Evolutionary conservation across 1,140 invertebrate species (phyloP), one percentile per base, ranked within the genome.

Genomic region (Pogonomyrmex barbatus): DNA sequence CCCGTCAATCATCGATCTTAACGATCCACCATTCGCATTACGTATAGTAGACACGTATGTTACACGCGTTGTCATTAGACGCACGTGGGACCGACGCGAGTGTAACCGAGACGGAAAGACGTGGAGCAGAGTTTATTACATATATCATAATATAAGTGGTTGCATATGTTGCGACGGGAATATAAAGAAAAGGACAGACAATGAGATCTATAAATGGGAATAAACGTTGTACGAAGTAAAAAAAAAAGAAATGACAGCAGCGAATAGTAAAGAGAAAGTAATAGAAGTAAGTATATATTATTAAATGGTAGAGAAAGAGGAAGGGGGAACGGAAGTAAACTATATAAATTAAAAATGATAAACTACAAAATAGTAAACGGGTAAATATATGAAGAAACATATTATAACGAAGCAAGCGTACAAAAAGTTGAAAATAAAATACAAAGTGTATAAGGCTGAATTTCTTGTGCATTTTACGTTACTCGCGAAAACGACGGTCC

Each of bases 1-100:
- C 30, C 52, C 52, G 67, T 54, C 79, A 82, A 82, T 82, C 67
- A 82, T 82, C 52, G 52, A 4, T 60, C 54, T 47, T 82, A 82
- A 82, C 54, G 78, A 71, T 58, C 78, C 39, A 71, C 78, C 52
- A 71, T 82, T 82, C 67, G 65, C 65, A 82, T 82, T 82, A 82
- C 17, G 78, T 81, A 81, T 50, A 36, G 30, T 73, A 82, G 79
- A 82, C 79, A 67, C 67, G 68, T 82, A 82, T 50, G 79, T 82
- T 82, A 82, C 79, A 82, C 42, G 42, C 79, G 79, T 17, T 47
- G 42, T 39, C 54, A 82, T 82, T 82, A 82, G 67, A 82, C 79
- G 67, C 79, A 82, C 42, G 68, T 82, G 79, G 79, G 79, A 58
- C 54, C 79, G 39, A 58, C 50, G 52, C 39, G 65, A 78, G 45